phyloP scores from a whole-genome alignment of 2,113 vertebrate genomes.

The Paramormyrops kingsleyae region DNA sequence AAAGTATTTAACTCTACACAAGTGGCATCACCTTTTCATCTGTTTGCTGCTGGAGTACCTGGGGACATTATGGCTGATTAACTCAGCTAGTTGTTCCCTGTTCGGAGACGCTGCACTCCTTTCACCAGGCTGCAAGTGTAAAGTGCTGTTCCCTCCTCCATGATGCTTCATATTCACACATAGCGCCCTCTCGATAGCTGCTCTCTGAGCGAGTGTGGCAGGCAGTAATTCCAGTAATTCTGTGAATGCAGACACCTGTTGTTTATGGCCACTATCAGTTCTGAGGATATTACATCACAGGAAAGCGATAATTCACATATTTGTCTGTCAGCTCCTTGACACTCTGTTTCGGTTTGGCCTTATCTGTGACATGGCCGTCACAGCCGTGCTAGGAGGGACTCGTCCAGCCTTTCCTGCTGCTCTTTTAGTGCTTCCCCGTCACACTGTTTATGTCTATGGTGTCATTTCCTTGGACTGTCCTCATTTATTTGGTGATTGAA shows the following conservation, averaged over 20 bases:
- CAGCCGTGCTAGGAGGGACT: too few relatives aligned
- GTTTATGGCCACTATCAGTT: not conserved
- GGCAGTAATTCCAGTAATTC: slow-evolving; percentile 4
- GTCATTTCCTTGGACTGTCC: not conserved
- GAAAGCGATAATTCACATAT: not conserved
- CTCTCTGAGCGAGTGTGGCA: not conserved
- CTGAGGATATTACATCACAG: not conserved
- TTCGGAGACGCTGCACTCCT: not conserved
- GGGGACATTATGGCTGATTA: not conserved
- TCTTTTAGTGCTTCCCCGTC: not conserved
- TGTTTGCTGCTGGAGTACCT: not conserved
- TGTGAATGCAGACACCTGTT: slow-evolving; percentile 15
- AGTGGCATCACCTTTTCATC: not conserved
- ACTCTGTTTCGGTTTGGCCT: not conserved
- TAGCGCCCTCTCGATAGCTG: not conserved
- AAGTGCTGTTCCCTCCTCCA: not conserved
- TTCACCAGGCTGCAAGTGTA: not conserved
- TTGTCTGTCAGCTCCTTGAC: not conserved
- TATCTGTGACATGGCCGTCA: not conserved
- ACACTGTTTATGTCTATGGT: not conserved
- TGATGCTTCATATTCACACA: not conserved
- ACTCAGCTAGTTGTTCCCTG: not conserved
- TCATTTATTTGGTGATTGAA: not conserved
- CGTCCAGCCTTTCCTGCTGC: not conserved
- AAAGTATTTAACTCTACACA: not conserved